Base-by-base conservation (phyloP, 1,140 invertebrate genomes). In the Cyphomyrmex costatus region DNA sequence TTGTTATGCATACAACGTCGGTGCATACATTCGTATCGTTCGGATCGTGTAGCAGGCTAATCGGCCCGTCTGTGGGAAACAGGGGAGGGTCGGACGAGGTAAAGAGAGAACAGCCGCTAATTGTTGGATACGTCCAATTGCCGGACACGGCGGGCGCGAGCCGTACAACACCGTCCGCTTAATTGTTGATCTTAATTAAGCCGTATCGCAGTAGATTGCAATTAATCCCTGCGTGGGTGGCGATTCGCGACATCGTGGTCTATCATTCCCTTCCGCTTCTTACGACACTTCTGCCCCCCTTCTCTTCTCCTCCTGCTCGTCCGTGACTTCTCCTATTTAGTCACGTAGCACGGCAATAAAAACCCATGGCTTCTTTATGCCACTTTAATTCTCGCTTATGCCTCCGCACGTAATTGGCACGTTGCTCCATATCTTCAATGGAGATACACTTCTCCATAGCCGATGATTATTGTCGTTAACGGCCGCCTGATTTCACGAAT, bases 101-200 rank as follows among this genome's bases (percentile, higher is more conserved):
- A 27, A 14, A 65, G 82, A 53, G 73, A 78, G 61, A 78, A 53
- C 58, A 53, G 51, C 42, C 16, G 65, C 65, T 68, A 68, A 68
- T 68, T 68, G 65, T 68, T 68, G 65, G 65, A 63, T 70, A 65
- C 27, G 71, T 61, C 14, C 60, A 60, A 63, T 77, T 70, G 76
- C 51, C 66, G 36, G 63, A 68, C 51, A 68, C 73, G 42, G 61
- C 86, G 58, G 24, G 87, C 33, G 66, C 24, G 56, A 36, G 53
- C 24, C 24, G 58, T 53, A 14, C 56, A 42, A 63, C 79, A 79
- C 27, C 51, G 46, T 58, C 51, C 68, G 58, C 36, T 74, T 88
- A 88, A 90, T 91, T 86, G 88, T 79, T 78, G 77, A 85, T 84
- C 90, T 88, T 92, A 92, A 92, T 92, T 92, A 90, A 88, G 86